Evolutionary conservation across 92 coral and sea anemone species (phyloP), one percentile per base, ranked within the genome.

Genomic region (Porites lobata): DNA sequence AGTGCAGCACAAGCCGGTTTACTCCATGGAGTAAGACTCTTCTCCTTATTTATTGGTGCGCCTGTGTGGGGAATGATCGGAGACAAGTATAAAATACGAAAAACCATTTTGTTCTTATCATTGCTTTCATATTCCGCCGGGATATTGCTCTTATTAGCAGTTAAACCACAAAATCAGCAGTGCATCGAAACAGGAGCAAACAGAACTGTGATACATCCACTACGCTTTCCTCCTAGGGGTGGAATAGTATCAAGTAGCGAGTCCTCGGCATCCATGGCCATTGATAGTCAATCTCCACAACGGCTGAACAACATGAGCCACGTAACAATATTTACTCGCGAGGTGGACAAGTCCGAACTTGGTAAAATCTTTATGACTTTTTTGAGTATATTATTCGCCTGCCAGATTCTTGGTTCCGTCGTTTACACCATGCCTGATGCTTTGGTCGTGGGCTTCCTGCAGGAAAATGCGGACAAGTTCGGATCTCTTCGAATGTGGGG

Each of bases 401-500:
- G 75, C 69, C 87, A 86, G 62, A 74, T 91, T 9, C 4, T 91
- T 10, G 94, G 82, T 21, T 86, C 83, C 1, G 75, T 78, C 0
- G 82, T 81, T 15, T 69, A 29, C 26, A 64, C 79, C 4, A 75
- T 86, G 63, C 79, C 86, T 15, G 94, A 91, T 75, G 91, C 84
- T 0, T 26, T 82, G 51, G 79, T 77, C 6, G 91, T 86, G 5
- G 94, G 81, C 17, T 71, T 54, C 19, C 90, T 91, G 7, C 69
- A 75, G 18, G 91, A 86, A 56, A 78, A 82, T 5, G 57, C 78
- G 52, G 76, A 53, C 64, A 67, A 50, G 57, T 91, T 72, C 80
- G 94, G 94, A 1, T 22, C 59, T 59, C 75, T 79, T 66, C 90
- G 94, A 69, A 56, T 91, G 14, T 91, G 90, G 91, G 94, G 94